A percentile compares a stretch with the other conserved stretches of the same genome.
Conservation (phyloP, 2,888 invertebrate genomes). For the Scrobipalpa costella region DNA sequence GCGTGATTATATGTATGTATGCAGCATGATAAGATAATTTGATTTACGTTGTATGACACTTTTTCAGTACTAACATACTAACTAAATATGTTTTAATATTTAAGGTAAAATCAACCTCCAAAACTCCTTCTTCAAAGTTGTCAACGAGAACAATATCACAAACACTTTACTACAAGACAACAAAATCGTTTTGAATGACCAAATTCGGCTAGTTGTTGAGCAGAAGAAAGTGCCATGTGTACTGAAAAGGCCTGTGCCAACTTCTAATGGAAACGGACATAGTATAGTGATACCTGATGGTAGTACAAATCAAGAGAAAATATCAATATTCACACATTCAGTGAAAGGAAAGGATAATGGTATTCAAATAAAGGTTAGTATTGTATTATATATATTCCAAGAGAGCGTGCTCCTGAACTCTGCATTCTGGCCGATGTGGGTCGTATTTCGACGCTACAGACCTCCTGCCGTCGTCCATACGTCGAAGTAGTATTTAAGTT, state of each 20-base stretch:
- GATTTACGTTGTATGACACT: too few relatives aligned
- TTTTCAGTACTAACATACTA: background rate
- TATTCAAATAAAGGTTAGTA: conserved; percentile 18
- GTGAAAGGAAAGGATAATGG: background rate
- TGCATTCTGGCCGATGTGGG: too few relatives aligned
- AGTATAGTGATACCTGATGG: conserved; percentile 50
- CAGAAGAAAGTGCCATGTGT: conserved; percentile 60
- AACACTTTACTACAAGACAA: conserved; percentile 45
- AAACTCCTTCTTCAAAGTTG: conserved; percentile 68
- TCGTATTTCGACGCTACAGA: too few relatives aligned
- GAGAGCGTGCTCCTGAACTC: too few relatives aligned
- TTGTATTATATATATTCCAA: too few relatives aligned
- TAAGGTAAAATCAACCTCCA: conserved; percentile 52
- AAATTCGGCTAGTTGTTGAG: conserved; percentile 53
- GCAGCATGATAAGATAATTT: too few relatives aligned
- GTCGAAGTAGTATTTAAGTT: too few relatives aligned
- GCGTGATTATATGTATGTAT: too few relatives aligned
- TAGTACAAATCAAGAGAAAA: conserved; percentile 56
- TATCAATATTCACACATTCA: conserved; percentile 49
- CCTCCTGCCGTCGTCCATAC: too few relatives aligned
- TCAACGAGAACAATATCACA: conserved; percentile 58
- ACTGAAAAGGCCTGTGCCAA: conserved; percentile 50
- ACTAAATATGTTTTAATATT: conserved; percentile 34
- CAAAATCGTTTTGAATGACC: conserved; percentile 45
- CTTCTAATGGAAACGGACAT: conserved; percentile 38